A percentile compares a stretch with the other conserved stretches of the same genome.
These are phyloP conservation scores for Entelurus aequoreus DNA, from an alignment of 2,113 vertebrate genomes.

Conservation along the genomic window DNA sequence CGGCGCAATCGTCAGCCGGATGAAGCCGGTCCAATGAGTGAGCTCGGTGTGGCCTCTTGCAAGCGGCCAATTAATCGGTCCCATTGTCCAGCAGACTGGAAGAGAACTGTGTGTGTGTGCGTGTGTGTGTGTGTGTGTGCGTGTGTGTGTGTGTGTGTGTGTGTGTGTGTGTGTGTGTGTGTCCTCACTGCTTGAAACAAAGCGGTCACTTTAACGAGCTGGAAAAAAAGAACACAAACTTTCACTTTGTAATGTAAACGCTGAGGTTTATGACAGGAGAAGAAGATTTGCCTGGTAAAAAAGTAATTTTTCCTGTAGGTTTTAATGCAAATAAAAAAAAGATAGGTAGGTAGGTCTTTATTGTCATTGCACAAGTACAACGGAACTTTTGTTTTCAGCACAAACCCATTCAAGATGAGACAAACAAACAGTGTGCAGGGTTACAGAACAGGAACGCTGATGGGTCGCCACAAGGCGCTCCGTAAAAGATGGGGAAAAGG, in stretches of 20 bases:
- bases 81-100: slow-evolving; percentile 75
- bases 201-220: neutral
- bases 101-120: slow-evolving; percentile 49
- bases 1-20: slow-evolving; percentile 67
- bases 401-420: too few relatives aligned
- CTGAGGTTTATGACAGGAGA: too few relatives aligned
- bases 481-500: too few relatives aligned
- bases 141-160: slow-evolving; percentile 25
- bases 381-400: too few relatives aligned
- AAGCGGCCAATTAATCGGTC: slow-evolving; percentile 73
- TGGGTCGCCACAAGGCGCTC: too few relatives aligned
- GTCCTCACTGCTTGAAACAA: neutral
- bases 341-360: too few relatives aligned
- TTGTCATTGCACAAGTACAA: too few relatives aligned
- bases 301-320: too few relatives aligned
- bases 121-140: slow-evolving; percentile 30
- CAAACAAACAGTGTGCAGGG: too few relatives aligned
- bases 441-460: too few relatives aligned
- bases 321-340: too few relatives aligned
- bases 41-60: slow-evolving; percentile 56
- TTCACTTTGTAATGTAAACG: neutral
- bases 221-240: neutral
- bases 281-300: too few relatives aligned
- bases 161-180: slow-evolving; percentile 23
- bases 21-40: slow-evolving; percentile 35